Percentiles rank a stretch among this genome's conserved stretches.
Evolutionary conservation across 2,888 invertebrate genomes (phyloP).

Genomic region (Dichetophora obliterata): DNA sequence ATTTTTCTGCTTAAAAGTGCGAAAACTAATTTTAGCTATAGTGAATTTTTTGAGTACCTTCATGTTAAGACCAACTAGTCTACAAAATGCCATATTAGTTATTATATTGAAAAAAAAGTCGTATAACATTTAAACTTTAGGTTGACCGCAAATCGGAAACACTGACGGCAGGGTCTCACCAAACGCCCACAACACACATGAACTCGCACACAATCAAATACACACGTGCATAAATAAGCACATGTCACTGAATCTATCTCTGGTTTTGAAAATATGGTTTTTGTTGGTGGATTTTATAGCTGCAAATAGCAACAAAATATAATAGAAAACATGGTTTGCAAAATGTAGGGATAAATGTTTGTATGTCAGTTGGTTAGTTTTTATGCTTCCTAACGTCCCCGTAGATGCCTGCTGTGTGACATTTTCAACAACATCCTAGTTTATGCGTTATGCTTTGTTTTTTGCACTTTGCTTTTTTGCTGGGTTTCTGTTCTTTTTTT

Average conservation of each 20-base stretch:
- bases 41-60: too few species aligned
- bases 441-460: not conserved
- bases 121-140: not conserved
- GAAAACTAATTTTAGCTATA: too few species aligned
- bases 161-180: not conserved
- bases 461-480: too few species aligned
- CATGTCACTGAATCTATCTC: not conserved
- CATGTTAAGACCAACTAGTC: too few species aligned
- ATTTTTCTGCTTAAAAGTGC: too few species aligned
- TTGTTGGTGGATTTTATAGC: not conserved
- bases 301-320: not conserved
- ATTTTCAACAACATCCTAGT: not conserved
- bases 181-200: too few species aligned
- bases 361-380: not conserved
- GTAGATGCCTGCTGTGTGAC: too few species aligned
- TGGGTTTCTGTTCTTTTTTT: too few species aligned
- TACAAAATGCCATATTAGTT: too few species aligned
- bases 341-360: not conserved
- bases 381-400: not conserved
- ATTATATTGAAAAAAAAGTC: too few species aligned
- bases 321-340: too few species aligned
- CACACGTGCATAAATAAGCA: not conserved
- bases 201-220: too few species aligned
- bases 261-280: conserved; percentile 7
- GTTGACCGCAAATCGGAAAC: not conserved